A percentile compares a stretch with the other conserved stretches of the same genome.
These are phyloP conservation scores for Oncorhynchus masou DNA, from an alignment of 2,113 vertebrate genomes.

Conservation along the genomic window DNA sequence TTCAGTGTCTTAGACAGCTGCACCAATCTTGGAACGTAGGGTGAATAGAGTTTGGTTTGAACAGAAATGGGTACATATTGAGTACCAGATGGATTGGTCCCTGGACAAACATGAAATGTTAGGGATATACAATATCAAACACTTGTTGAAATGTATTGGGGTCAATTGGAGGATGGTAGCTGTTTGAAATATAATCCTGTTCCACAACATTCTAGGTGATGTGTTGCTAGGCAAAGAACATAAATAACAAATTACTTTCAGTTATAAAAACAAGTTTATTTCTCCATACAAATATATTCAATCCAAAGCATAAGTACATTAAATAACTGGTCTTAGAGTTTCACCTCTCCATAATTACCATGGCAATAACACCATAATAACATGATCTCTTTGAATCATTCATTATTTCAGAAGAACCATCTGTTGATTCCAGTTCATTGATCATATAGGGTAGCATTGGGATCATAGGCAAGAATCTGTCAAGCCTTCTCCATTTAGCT, in stretches of 20 bases:
- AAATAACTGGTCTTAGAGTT: conserved; percentile 26
- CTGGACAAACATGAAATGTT: too few relatives aligned
- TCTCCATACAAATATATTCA: conserved; percentile 33
- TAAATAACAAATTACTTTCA: conserved; percentile 8
- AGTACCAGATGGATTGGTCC: too few relatives aligned
- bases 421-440: conserved; percentile 69
- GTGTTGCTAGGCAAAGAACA: neutral
- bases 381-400: conserved; percentile 60
- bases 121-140: too few relatives aligned
- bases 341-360: conserved; percentile 20
- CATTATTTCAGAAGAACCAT: conserved; percentile 56
- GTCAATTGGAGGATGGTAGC: too few relatives aligned
- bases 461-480: conserved; percentile 57
- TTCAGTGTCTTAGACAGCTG: too few relatives aligned
- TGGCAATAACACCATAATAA: conserved; percentile 30
- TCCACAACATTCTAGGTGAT: neutral
- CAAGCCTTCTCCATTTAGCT: conserved; percentile 55
- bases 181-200: neutral
- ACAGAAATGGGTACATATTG: too few relatives aligned
- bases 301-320: conserved; percentile 46
- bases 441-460: conserved; percentile 59
- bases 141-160: too few relatives aligned
- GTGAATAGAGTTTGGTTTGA: too few relatives aligned
- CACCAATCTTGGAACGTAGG: too few relatives aligned
- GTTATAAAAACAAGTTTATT: conserved; percentile 58